A percentile compares a stretch with the other conserved stretches of the same genome.
phyloP scores from a whole-genome alignment of 92 coral and sea anemone species.

The Porites evermanni region DNA sequence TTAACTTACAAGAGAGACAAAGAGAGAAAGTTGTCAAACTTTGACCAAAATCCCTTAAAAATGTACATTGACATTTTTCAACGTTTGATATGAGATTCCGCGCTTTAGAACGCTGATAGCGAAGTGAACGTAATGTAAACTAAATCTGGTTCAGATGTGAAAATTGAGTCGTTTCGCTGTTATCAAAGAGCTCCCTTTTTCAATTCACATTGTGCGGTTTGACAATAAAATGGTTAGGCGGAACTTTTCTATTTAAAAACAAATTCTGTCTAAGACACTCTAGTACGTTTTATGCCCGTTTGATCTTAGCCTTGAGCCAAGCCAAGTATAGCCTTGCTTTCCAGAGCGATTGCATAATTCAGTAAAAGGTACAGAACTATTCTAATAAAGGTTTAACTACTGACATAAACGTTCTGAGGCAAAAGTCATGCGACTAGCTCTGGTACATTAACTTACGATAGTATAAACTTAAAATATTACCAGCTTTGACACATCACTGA shows the following conservation, averaged over 20 bases:
- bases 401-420: not conserved
- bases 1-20: no score
- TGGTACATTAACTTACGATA: not conserved
- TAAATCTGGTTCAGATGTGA: conserved; percentile 24
- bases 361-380: not conserved
- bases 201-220: not conserved
- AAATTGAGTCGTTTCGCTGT: not conserved
- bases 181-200: not conserved
- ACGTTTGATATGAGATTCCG: not conserved
- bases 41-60: not conserved
- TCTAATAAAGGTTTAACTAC: not conserved
- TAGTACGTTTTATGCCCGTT: not conserved
- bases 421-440: conserved; percentile 8
- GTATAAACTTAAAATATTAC: not conserved
- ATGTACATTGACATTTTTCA: not conserved
- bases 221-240: conserved; percentile 3
- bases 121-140: not conserved
- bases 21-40: no score
- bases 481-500: not conserved
- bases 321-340: not conserved
- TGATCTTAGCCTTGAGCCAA: not conserved
- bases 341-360: not conserved
- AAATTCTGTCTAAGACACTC: conserved; percentile 4
- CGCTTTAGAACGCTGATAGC: not conserved
- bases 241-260: not conserved